Conservation (phyloP, 2,113 vertebrate genomes). For the Dromiciops gliroides region DNA sequence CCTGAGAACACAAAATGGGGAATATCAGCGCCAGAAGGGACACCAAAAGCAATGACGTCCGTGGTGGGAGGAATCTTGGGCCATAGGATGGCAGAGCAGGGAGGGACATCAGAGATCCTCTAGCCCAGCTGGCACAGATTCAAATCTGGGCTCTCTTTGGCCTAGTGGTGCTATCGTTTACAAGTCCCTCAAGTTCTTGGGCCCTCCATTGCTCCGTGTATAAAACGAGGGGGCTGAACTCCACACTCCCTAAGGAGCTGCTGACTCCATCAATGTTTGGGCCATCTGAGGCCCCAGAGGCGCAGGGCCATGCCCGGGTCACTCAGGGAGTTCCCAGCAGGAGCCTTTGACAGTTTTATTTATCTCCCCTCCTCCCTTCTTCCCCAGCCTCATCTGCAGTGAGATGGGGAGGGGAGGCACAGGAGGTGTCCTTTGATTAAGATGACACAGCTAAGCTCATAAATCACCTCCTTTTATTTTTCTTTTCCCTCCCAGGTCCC, state of each 20-base stretch:
- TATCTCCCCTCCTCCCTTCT: slow-evolving; percentile 24
- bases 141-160: neutral
- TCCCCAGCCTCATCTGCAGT: slow-evolving; percentile 7
- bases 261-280: neutral
- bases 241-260: neutral
- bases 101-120: neutral
- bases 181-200: neutral
- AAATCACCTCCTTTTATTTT: slow-evolving; percentile 57
- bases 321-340: neutral
- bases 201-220: neutral
- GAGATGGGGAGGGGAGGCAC: neutral
- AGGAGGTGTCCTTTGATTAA: slow-evolving; percentile 24
- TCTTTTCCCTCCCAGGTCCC: neutral
- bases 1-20: neutral
- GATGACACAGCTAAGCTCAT: slow-evolving; percentile 33
- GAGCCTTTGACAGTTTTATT: slow-evolving; percentile 60
- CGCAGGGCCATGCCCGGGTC: slow-evolving; percentile 37
- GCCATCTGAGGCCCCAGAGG: neutral
- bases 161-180: neutral
- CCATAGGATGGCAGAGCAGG: neutral
- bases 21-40: neutral
- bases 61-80: neutral
- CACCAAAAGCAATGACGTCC: too few relatives aligned
- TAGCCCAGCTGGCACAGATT: neutral
- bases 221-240: neutral